Conservation (phyloP, 2,797 vertebrate genomes). For the Bovichtus diacanthus region DNA sequence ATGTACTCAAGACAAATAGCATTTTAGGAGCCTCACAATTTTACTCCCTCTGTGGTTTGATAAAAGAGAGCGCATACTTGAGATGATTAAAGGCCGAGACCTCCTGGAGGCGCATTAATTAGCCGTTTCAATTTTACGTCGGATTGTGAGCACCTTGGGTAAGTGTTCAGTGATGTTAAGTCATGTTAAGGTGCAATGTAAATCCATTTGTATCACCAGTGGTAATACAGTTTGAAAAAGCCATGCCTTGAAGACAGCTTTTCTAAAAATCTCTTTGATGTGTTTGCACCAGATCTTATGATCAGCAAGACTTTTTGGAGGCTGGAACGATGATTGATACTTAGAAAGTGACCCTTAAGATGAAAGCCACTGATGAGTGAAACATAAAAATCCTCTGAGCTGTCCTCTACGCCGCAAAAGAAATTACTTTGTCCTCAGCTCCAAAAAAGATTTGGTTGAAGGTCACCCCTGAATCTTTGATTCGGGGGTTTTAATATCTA, state of each 20-base stretch:
- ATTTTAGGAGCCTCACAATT: slow-evolving; percentile 57
- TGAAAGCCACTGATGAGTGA: slow-evolving; percentile 64
- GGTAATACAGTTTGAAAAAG: slow-evolving; percentile 47
- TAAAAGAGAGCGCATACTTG: slow-evolving; percentile 63
- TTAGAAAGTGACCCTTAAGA: slow-evolving; percentile 64
- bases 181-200: slow-evolving; percentile 54
- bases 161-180: slow-evolving; percentile 45
- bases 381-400: slow-evolving; percentile 46
- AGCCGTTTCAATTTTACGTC: slow-evolving; percentile 52
- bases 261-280: slow-evolving; percentile 62
- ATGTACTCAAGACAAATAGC: slow-evolving; percentile 71
- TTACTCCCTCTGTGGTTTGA: slow-evolving; percentile 61
- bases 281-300: slow-evolving; percentile 49
- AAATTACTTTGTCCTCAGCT: slow-evolving; percentile 32
- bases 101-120: slow-evolving; percentile 66
- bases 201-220: slow-evolving; percentile 57
- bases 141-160: slow-evolving; percentile 57
- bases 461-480: slow-evolving; percentile 25
- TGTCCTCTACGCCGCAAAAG: slow-evolving; percentile 23
- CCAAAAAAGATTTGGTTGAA: slow-evolving; percentile 15
- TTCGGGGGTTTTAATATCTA: slow-evolving; percentile 29
- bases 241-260: slow-evolving; percentile 41
- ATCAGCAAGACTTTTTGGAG: slow-evolving; percentile 68
- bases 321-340: slow-evolving; percentile 72
- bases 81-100: slow-evolving; percentile 72